Conservation (phyloP, 2,113 vertebrate species). For the Theropithecus gelada region DNA sequence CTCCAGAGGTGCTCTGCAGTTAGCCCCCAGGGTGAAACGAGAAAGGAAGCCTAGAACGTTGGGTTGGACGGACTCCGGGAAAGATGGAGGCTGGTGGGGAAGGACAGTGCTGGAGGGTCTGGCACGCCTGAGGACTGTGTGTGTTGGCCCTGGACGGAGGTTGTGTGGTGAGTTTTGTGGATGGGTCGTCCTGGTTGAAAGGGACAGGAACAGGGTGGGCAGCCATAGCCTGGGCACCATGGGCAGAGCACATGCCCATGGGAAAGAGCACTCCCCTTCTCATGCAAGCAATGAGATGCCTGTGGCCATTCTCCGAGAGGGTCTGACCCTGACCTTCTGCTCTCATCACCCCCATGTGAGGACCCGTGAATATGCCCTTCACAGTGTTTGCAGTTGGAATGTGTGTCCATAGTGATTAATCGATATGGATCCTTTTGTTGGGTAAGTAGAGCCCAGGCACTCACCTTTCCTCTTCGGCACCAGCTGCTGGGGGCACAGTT, state of each 20-base stretch:
- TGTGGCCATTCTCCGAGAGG: fast-evolving
- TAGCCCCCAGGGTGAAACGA: neutral
- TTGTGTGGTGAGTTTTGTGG: neutral
- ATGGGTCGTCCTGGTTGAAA: neutral
- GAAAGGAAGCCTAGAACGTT: neutral
- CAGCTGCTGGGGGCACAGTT: neutral
- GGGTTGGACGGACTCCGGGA: neutral
- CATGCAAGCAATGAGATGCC: fast-evolving
- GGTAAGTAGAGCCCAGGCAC: neutral
- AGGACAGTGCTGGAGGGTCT: neutral
- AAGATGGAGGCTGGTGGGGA: neutral
- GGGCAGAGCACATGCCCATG: neutral
- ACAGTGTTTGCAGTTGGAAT: neutral
- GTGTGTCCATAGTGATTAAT: fast-evolving
- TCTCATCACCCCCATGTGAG: fast-evolving
- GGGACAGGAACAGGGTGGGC: neutral
- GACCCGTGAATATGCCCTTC: neutral
- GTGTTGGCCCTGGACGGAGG: neutral
- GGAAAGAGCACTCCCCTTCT: neutral
- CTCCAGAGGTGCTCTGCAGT: neutral
- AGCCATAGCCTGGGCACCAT: fast-evolving
- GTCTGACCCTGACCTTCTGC: neutral
- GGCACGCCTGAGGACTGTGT: neutral
- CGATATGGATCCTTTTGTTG: fast-evolving
- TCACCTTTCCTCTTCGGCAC: neutral